Conservation (phyloP, 1,140 invertebrate genomes). For the Drosophila bocki region DNA sequence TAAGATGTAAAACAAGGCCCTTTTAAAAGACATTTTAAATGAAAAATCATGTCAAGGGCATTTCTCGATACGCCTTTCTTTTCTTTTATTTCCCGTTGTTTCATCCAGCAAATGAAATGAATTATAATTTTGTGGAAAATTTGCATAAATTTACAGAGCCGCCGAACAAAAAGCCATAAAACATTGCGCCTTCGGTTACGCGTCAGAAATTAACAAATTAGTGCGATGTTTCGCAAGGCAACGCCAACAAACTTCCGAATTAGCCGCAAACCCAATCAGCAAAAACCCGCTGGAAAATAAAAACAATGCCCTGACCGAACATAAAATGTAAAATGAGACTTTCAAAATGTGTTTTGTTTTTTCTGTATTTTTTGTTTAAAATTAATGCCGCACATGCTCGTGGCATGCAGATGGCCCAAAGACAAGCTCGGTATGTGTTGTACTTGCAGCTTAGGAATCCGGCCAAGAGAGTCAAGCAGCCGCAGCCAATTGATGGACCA, state of each 20-base stretch:
- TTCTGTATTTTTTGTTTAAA: not conserved
- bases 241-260: constrained; percentile 73
- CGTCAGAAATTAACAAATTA: constrained; percentile 80
- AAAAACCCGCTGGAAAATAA: constrained; percentile 8
- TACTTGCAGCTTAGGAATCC: constrained; percentile 44
- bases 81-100: constrained; percentile 13
- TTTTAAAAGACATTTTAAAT: not conserved
- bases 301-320: constrained; percentile 25
- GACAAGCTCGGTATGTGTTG: constrained; percentile 19
- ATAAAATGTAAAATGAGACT: constrained; percentile 52
- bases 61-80: constrained; percentile 10
- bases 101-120: constrained; percentile 51
- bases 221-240: constrained; percentile 79
- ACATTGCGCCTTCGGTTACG: constrained; percentile 73
- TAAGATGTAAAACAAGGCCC: constrained; percentile 3
- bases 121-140: constrained; percentile 61
- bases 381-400: constrained; percentile 65
- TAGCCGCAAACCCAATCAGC: constrained; percentile 44
- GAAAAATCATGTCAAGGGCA: constrained; percentile 15
- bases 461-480: constrained; percentile 30
- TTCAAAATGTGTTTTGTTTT: constrained; percentile 51
- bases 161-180: constrained; percentile 54
- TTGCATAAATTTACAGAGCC: constrained; percentile 64
- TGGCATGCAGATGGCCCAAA: constrained; percentile 61
- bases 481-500: constrained; percentile 66